phyloP scores from a whole-genome alignment of 2,113 vertebrate species.

The Hypanus sabinus region DNA sequence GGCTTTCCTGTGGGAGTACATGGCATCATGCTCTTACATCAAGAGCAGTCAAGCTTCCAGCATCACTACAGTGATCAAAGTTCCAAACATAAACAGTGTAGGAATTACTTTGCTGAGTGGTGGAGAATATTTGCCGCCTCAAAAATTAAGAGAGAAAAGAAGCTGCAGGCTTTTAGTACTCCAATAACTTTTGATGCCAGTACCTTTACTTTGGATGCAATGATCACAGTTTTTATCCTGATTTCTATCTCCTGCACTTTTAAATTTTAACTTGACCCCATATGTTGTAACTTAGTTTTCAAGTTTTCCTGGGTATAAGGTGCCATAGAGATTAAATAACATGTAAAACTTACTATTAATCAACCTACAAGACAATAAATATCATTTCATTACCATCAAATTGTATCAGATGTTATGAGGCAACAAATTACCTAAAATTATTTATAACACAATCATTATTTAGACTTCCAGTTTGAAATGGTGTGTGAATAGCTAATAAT shows the following conservation, averaged over 20 bases:
- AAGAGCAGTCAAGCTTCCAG: constrained; percentile 13
- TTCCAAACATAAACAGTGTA: background rate
- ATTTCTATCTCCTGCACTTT: background rate
- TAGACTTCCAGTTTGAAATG: background rate
- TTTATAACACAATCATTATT: background rate
- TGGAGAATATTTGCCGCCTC: background rate
- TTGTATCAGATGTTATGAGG: background rate
- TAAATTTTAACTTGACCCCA: background rate
- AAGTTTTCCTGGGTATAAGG: background rate
- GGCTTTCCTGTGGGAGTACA: background rate
- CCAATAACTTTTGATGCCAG: background rate
- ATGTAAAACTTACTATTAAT: background rate
- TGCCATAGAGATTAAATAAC: background rate
- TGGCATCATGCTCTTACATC: background rate
- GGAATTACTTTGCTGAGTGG: background rate
- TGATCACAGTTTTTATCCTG: background rate
- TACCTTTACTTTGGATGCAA: background rate
- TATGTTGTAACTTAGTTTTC: background rate
- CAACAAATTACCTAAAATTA: background rate
- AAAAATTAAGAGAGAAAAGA: background rate
- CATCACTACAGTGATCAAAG: background rate
- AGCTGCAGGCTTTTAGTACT: background rate
- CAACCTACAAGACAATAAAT: background rate
- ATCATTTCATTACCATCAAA: background rate
- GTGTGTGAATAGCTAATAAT: background rate